A percentile compares a stretch with the other conserved stretches of the same genome.
Conservation (phyloP, 2,797 vertebrate species). For the Pangasius sanitwongsei region DNA sequence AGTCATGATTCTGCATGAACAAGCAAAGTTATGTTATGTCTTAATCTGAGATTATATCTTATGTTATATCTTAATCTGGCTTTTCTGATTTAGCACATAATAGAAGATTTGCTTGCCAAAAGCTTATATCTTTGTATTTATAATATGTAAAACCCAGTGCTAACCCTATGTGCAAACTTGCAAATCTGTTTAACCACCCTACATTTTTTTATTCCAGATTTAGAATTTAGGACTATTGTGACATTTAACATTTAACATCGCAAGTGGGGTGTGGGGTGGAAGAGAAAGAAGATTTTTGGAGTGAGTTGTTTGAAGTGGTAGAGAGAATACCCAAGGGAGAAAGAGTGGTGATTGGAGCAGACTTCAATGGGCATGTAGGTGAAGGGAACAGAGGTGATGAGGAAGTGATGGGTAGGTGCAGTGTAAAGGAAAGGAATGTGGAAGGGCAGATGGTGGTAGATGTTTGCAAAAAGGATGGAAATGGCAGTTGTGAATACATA, state of each 20-base stretch:
- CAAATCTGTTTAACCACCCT: neutral
- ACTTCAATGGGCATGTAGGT: too few species aligned
- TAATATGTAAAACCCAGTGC: neutral
- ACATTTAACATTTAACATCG: too few species aligned
- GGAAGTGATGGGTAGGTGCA: too few species aligned
- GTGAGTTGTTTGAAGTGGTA: too few species aligned
- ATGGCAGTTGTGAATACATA: neutral
- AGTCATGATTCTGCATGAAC: conserved; percentile 7
- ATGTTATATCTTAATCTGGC: neutral
- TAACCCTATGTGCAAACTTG: neutral
- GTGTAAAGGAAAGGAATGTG: neutral
- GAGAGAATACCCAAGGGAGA: too few species aligned
- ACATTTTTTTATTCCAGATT: neutral
- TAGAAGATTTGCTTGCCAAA: neutral
- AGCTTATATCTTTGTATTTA: neutral
- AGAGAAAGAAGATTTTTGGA: too few species aligned
- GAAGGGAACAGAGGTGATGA: too few species aligned
- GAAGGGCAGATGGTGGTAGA: neutral
- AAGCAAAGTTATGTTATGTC: neutral
- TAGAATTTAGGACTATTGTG: neutral
- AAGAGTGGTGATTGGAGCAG: too few species aligned
- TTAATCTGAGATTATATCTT: neutral
- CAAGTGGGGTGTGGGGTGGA: too few species aligned
- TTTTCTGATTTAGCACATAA: conserved; percentile 2
- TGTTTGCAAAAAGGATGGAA: neutral